Evolutionary conservation across 1,140 invertebrate species (phyloP).

Genomic region (Lucilia sericata): DNA sequence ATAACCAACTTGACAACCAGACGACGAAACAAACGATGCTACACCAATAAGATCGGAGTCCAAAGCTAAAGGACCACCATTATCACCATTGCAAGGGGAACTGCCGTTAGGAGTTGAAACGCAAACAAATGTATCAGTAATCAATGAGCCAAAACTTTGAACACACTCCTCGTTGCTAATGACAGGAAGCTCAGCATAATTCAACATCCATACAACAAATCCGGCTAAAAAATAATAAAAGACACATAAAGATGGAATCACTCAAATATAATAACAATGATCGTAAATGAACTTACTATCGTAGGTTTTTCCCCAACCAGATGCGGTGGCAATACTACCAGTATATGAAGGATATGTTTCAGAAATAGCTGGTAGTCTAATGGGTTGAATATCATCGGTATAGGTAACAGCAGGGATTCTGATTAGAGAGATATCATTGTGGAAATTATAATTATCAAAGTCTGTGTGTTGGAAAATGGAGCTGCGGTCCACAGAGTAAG

Average conservation of each 20-base stretch:
- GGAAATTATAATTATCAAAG: slow-evolving; percentile 52
- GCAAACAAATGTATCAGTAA: background rate
- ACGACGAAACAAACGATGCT: slow-evolving; percentile 69
- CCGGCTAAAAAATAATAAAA: background rate
- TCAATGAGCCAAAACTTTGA: background rate
- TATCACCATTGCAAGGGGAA: background rate
- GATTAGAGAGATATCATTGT: slow-evolving; percentile 61
- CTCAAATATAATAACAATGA: background rate
- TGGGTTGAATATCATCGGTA: slow-evolving; percentile 46
- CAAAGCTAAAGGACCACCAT: slow-evolving; percentile 34
- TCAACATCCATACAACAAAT: background rate
- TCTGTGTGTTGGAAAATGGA: slow-evolving; percentile 53
- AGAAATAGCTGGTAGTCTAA: slow-evolving; percentile 49
- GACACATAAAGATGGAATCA: background rate
- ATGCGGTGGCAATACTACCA: slow-evolving; percentile 51
- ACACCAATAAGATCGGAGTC: slow-evolving; percentile 68
- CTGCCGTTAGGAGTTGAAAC: background rate
- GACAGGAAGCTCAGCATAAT: background rate
- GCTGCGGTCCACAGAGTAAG: slow-evolving; percentile 39
- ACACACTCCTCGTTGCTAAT: background rate
- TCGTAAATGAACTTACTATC: background rate
- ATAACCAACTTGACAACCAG: slow-evolving; percentile 69
- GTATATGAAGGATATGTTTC: slow-evolving; percentile 55
- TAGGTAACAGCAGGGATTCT: slow-evolving; percentile 50
- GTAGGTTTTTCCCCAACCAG: slow-evolving; percentile 54